Evolutionary conservation across 2,888 invertebrate species (phyloP), one percentile per base, ranked within the genome.

Genomic region (Erannis defoliaria): DNA sequence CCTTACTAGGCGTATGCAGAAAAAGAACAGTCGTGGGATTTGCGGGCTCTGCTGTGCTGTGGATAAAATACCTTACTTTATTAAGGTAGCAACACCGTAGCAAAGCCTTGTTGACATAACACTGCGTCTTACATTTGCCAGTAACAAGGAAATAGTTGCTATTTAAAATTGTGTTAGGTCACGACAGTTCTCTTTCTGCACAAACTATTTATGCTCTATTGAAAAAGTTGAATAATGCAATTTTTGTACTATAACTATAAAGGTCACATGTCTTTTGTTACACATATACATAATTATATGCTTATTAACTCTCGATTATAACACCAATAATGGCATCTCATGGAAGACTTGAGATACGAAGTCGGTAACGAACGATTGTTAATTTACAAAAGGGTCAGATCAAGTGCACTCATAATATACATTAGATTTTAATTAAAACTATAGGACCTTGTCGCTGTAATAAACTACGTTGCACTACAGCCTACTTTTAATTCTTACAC

Each of bases 291-390:
- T 35, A 58, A 59, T 64, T 46, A 67, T 46, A 67, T 35, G 12
- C 9, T 71, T 50, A 9, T 45, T 26, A 45, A 4, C 29, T 53
- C 38, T 59, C 49, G 21, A 38, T 55, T 50, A 33, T 42, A 67
- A 66, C 53, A 74, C 72, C 69, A 71, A 74, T 49, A 40, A 54
- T 74, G 68, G 68, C 63, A 75, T 79, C 66, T 74, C 68, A 61
- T 76, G 82, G 81, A 82, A 82, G 82, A 82, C 63, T 50, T 58
- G 63, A 50, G 53, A 58, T 42, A 46, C 51, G 26, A 46, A 48
- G 42, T 53, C 51, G 19, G 51, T 46, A 19, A 19, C 23, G 12
- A 6, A 45, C 23, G 16, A 19, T 35, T 26, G 10, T 5, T 1
- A 40, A 35, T 48, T 19, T 29, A 46, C 18, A 18, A 31, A 40